Evolutionary conservation across 1,140 invertebrate species (phyloP).

Genomic region (Aleiodes sp.): DNA sequence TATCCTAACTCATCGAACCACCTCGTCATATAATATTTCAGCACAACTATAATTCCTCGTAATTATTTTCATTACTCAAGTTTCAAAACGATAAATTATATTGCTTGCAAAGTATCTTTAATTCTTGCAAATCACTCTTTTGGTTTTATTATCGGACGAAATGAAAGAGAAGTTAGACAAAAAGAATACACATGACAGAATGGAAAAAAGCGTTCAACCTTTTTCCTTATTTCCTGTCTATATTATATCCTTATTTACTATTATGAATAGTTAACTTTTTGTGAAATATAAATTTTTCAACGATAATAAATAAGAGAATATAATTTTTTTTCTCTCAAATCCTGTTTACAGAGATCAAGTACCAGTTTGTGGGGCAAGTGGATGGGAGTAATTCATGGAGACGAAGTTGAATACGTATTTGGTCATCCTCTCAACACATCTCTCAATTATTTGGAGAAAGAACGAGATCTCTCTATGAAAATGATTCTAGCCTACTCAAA

Average conservation of each 20-base stretch:
- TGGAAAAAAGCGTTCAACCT: not conserved
- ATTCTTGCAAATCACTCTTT: too few relatives aligned
- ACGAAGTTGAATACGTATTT: slow-evolving; percentile 97
- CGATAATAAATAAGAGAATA: not conserved
- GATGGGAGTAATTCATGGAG: slow-evolving; percentile 98
- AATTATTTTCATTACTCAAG: not conserved
- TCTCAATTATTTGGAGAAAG: slow-evolving; percentile 81
- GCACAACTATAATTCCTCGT: not conserved
- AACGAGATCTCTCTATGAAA: slow-evolving; percentile 82
- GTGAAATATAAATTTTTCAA: slow-evolving; percentile 10
- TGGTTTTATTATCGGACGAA: too few relatives aligned
- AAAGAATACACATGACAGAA: not conserved
- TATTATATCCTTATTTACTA: not conserved
- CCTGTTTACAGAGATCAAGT: slow-evolving; percentile 81
- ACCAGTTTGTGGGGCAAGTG: slow-evolving; percentile 93
- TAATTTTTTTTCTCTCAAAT: not conserved
- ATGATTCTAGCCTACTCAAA: slow-evolving; percentile 88
- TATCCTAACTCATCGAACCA: too few relatives aligned
- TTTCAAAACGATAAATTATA: too few relatives aligned
- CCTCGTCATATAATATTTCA: too few relatives aligned
- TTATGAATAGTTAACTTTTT: not conserved
- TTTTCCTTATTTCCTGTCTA: not conserved
- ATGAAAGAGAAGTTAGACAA: too few relatives aligned
- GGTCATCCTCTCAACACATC: slow-evolving; percentile 89
- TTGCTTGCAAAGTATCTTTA: not conserved